Conservation (phyloP, 2,888 invertebrate genomes). For the Toxonevra muliebris region DNA sequence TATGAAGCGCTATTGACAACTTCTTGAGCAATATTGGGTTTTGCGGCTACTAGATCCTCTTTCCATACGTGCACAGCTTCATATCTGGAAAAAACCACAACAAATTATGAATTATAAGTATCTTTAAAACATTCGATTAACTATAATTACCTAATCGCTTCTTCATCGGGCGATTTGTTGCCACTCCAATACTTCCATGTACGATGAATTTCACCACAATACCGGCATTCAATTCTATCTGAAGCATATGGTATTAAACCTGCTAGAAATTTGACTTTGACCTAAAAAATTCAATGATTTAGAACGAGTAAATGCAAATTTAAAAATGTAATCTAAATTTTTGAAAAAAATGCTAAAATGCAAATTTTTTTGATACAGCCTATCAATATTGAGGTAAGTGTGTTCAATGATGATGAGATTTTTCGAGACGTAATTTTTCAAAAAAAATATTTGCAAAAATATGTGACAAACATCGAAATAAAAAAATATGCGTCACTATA, state of each 20-base stretch:
- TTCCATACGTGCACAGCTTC: slow-evolving; percentile 78
- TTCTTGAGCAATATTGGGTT: slow-evolving; percentile 70
- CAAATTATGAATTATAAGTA: not conserved
- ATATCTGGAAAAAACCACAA: slow-evolving; percentile 56
- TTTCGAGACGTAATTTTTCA: too few relatives aligned
- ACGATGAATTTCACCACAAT: slow-evolving; percentile 70
- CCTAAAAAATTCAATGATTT: slow-evolving; percentile 36
- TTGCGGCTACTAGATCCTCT: slow-evolving; percentile 66
- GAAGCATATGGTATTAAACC: slow-evolving; percentile 79
- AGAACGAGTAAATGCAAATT: not conserved
- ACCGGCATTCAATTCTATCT: slow-evolving; percentile 81
- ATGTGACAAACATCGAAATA: too few relatives aligned
- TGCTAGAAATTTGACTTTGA: slow-evolving; percentile 52
- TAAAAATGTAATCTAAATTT: too few relatives aligned
- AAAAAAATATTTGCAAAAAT: too few relatives aligned
- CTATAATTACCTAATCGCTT: slow-evolving; percentile 67
- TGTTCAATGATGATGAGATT: too few relatives aligned
- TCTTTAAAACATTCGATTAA: not conserved
- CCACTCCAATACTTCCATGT: slow-evolving; percentile 85
- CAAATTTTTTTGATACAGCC: too few relatives aligned
- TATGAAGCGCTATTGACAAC: slow-evolving; percentile 73
- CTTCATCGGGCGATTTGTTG: slow-evolving; percentile 77
- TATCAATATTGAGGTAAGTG: too few relatives aligned
- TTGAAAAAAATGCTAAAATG: too few relatives aligned
- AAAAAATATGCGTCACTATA: too few relatives aligned